A percentile compares a stretch with the other conserved stretches of the same genome.
Conservation (phyloP, 2,797 vertebrate species). For the Pangasius macronema region DNA sequence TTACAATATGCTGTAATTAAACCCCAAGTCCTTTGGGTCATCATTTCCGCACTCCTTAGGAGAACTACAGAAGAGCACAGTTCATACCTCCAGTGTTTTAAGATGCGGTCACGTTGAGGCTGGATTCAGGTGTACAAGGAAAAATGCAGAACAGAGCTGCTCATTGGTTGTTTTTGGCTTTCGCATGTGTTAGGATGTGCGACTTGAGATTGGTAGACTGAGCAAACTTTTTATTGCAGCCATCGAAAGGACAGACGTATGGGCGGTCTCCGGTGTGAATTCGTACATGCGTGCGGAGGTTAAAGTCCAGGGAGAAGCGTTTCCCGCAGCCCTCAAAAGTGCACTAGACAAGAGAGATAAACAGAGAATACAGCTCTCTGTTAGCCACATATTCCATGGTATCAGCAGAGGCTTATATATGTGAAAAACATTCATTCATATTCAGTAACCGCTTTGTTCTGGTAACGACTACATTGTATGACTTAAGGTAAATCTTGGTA, state of each 20-base stretch:
- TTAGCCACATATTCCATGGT: background rate
- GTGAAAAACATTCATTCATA: background rate
- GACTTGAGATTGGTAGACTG: slow-evolving; percentile 99
- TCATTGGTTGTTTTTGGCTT: slow-evolving; percentile 99
- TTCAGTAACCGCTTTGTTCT: background rate
- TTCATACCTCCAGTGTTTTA: slow-evolving; percentile 46
- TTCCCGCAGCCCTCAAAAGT: slow-evolving; percentile 99
- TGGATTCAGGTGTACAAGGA: slow-evolving; percentile 41
- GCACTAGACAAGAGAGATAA: slow-evolving; percentile 77
- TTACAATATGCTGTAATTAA: slow-evolving; percentile 34
- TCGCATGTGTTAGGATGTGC: slow-evolving; percentile 99
- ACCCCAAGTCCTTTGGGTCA: slow-evolving; percentile 59
- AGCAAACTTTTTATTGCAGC: slow-evolving; percentile 99
- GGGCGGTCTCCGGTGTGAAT: slow-evolving; percentile 99
- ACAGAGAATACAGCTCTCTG: background rate
- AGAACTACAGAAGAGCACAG: slow-evolving; percentile 39
- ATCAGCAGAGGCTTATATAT: background rate
- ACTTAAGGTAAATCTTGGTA: background rate
- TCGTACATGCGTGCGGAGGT: slow-evolving; percentile 97
- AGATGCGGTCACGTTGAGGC: slow-evolving; percentile 50
- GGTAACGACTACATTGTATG: background rate
- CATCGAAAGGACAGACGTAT: slow-evolving; percentile 97
- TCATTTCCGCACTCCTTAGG: slow-evolving; percentile 51
- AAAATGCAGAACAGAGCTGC: slow-evolving; percentile 52
- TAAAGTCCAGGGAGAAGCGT: slow-evolving; percentile 99